Evolutionary conservation across 1,140 invertebrate genomes (phyloP), one percentile per base, ranked within the genome.

Genomic region (Drosophila sproati): DNA sequence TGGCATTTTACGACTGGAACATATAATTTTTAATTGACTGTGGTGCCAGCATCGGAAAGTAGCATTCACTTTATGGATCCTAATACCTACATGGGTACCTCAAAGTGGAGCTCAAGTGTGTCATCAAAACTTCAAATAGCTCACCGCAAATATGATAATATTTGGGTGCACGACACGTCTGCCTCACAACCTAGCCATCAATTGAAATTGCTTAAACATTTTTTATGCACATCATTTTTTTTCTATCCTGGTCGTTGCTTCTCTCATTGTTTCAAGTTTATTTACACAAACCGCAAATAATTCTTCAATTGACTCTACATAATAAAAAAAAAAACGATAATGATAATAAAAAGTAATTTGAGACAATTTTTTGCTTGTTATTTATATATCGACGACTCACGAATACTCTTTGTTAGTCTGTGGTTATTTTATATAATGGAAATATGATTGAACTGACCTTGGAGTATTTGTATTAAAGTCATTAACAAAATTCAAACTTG

Each of bases 21-120:
- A 88, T 87, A 77, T 88, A 74, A 71, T 66, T 71, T 80, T 88
- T 83, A 87, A 87, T 88, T 88, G 82, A 64, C 77, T 77, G 64
- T 47, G 31, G 54, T 20, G 20, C 20, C 70, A 52, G 51, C 77
- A 68, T 64, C 48, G 50, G 66, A 71, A 10, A 47, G 47, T n/a
- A 34, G 41, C 52, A 59, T 59, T 63, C 45, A 43, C 43, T 56
- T 56, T 62, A 62, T 56, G 39, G 5, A 60, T 8, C 28, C 20
- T 8, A 61, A 39, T n/a, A 8, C 31, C 12, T 50, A 5, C 12
- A 12, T 31, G 12, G n/a, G 20, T 37, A 29, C 2, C 2, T 31
- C 20, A 12, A 43, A 57, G 61, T 52, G 54, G 32, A 43, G 20
- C 48, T 61, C 8, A 61, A 73, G 55, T 61, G 45, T 3, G 47